Evolutionary conservation across 2,888 invertebrate species (phyloP), one percentile per base, ranked within the genome.

Genomic region (Megaustenia siamemsis): DNA sequence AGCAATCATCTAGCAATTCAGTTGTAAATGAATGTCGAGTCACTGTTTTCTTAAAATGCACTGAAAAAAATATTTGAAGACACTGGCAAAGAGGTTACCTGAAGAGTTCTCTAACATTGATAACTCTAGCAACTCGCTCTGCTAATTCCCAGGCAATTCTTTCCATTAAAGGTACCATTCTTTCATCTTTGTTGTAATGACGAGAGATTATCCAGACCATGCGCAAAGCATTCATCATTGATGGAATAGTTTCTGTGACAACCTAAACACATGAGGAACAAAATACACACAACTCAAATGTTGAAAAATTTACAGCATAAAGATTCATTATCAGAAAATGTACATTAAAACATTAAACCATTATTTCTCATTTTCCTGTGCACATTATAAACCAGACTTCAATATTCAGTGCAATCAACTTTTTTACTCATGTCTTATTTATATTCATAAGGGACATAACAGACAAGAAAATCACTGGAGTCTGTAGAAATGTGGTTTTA

Each of bases 161-260:
- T 86, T 96, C 96, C 92, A 98, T 95, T 3, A 98, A 94, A 0
- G 96, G 96, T 43, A 97, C 96, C 97, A 98, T 98, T 85, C 96
- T 96, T 86, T 97, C 97, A 91, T 98, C 98, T 0, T 95, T 96
- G 86, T 97, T 96, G 93, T 97, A 98, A 90, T 97, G 97, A 79
- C 96, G 95, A 0, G 98, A 98, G 82, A 98, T 95, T 78, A 98
- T 96, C 98, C 98, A 98, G 91, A 98, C 96, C 95, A 98, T 96
- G 89, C 97, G 96, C 63, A 98, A 94, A 1, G 97, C 97, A 87
- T 97, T 97, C 95, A 97, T 96, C 87, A 98, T 94, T 84, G 96
- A 95, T 0, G 97, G 96, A 43, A 98, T 95, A 8, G 96, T 95
- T 66, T 97, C 96, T 21, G 95, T 95, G 35, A 97, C 96, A 92